Conservation (phyloP, 1,140 invertebrate genomes). For the Coptotermes formosanus region DNA sequence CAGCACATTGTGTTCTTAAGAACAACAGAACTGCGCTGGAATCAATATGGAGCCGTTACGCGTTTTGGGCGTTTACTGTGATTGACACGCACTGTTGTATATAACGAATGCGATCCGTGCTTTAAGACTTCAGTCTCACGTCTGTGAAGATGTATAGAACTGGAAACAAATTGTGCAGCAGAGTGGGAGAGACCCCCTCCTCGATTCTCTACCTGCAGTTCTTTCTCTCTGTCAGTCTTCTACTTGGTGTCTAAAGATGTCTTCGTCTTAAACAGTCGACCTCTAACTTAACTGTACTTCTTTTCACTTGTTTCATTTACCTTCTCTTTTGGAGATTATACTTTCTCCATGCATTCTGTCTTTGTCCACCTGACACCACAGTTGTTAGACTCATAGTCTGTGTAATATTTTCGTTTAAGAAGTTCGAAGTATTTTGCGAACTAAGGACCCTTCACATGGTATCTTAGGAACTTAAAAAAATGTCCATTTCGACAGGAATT, state of each 20-base stretch:
- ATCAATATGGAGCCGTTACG: neutral
- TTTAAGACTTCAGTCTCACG: neutral
- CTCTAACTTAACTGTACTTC: neutral
- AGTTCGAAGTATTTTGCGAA: too few relatives aligned
- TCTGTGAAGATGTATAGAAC: neutral
- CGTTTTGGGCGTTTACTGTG: neutral
- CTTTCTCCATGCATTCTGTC: neutral
- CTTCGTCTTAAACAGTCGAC: neutral
- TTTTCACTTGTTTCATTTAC: neutral
- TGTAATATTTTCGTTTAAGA: too few relatives aligned
- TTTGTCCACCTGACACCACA: conserved; percentile 10
- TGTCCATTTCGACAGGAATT: too few relatives aligned
- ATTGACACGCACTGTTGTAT: neutral
- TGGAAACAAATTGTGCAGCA: neutral
- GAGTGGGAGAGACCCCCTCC: neutral
- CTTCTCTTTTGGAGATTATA: neutral
- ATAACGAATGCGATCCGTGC: neutral
- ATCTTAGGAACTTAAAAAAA: too few relatives aligned
- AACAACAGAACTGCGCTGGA: too few relatives aligned
- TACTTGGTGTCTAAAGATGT: neutral
- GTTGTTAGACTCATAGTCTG: neutral
- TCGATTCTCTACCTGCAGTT: neutral
- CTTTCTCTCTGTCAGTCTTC: neutral
- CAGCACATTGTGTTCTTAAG: too few relatives aligned
- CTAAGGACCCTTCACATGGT: too few relatives aligned